A percentile compares a stretch with the other conserved stretches of the same genome.
These are phyloP conservation scores for Loripinus fragilis DNA, from an alignment of 2,888 invertebrate species.

Conservation along the genomic window DNA sequence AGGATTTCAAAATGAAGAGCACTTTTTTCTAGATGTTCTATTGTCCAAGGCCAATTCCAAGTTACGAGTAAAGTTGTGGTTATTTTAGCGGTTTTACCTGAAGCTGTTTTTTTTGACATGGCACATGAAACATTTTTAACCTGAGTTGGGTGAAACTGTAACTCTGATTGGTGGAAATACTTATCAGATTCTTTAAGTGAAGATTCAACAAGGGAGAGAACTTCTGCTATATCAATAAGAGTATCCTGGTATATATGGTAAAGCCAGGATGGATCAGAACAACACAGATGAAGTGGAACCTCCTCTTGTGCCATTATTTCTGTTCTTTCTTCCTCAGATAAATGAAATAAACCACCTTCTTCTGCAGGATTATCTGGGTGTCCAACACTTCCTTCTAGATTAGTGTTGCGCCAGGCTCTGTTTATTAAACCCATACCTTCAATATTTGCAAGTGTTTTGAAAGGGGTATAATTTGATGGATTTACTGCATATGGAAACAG, in stretches of 20 bases:
- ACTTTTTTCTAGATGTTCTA: constrained; percentile 49
- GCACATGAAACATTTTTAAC: constrained; percentile 54
- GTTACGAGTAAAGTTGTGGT: constrained; percentile 39
- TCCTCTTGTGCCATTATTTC: constrained; percentile 75
- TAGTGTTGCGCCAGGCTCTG: constrained; percentile 83
- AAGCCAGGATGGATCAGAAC: constrained; percentile 84
- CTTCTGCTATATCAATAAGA: constrained; percentile 77
- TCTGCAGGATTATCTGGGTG: constrained; percentile 82
- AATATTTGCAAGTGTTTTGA: constrained; percentile 82
- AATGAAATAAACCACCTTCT: constrained; percentile 83
- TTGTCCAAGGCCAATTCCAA: constrained; percentile 77
- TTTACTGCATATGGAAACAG: constrained; percentile 85
- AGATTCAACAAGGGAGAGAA: constrained; percentile 62
- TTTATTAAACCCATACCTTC: constrained; percentile 81
- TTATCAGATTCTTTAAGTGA: constrained; percentile 8
- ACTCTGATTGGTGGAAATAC: neutral
- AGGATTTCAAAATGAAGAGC: constrained; percentile 72
- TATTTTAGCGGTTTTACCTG: neutral
- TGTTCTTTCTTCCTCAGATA: constrained; percentile 76
- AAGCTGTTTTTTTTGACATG: neutral
- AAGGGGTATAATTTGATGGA: constrained; percentile 84
- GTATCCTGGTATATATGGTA: constrained; percentile 85
- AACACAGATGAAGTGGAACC: constrained; percentile 84
- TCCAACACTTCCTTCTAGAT: constrained; percentile 75
- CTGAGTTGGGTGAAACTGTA: constrained; percentile 44